A percentile compares a stretch with the other conserved stretches of the same genome.
phyloP scores from a whole-genome alignment of 2,888 invertebrate species.

The Clostera curtula region DNA sequence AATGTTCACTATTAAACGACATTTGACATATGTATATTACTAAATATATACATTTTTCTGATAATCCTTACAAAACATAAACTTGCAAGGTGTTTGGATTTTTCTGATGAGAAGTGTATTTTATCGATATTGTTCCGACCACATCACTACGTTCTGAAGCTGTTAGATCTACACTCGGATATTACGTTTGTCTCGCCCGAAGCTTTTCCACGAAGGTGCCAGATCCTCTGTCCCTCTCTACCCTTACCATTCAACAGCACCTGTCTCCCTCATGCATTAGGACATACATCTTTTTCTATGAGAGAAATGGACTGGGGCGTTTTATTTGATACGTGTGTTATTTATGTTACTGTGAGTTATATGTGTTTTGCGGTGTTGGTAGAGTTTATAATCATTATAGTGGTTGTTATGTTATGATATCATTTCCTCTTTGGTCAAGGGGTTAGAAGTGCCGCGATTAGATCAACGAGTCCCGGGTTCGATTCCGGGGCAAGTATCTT shows the following conservation, averaged over 20 bases:
- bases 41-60: background rate
- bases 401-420: too few species aligned
- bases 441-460: too few species aligned
- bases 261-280: constrained; percentile 13
- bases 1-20: too few species aligned
- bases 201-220: constrained; percentile 29
- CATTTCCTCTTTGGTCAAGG: too few species aligned
- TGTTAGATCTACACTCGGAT: constrained; percentile 29
- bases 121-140: constrained; percentile 5
- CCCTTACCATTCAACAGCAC: constrained; percentile 11
- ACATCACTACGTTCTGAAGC: constrained; percentile 11
- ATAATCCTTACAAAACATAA: constrained; percentile 9
- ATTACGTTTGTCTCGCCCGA: constrained; percentile 40
- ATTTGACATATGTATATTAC: too few species aligned
- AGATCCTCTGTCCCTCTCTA: constrained; percentile 19
- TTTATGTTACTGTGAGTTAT: background rate
- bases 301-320: constrained; percentile 30
- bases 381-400: too few species aligned
- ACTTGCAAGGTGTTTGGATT: too few species aligned
- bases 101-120: too few species aligned
- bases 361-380: too few species aligned
- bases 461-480: too few species aligned
- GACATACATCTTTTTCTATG: constrained; percentile 23
- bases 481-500: too few species aligned
- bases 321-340: constrained; percentile 29